Base-by-base conservation (phyloP, 2,797 vertebrate species). In the Sphenodon punctatus region DNA sequence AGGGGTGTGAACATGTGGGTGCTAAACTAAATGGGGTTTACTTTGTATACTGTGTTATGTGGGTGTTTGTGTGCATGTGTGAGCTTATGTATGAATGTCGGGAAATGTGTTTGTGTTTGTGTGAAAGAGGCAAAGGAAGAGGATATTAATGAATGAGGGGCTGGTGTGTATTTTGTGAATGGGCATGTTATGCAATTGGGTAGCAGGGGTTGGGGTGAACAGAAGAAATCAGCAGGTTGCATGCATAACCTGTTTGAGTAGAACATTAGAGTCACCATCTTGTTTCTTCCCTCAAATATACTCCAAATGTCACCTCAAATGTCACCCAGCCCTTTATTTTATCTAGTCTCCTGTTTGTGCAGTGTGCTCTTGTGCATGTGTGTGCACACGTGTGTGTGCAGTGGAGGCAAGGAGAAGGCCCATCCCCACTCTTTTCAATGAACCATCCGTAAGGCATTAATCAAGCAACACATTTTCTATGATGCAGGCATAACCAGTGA, bases 391-490 rank as follows among this genome's bases (percentile, higher is more conserved):
- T 83, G 80, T 60, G 78, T 51, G 46, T 72, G 56, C 74, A 67
- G 46, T 46, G 19, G 39, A 82, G 67, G 76, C 51, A 63, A 72
- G 85, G 53, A 67, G 56, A 67, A 78, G 72, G 84, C 75, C 38
- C 30, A 30, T 61, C 56, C 38, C 59, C 2, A 13, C 10, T 61
- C 72, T 78, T 58, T 87, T 91, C 68, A 88, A 81, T 90, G 85
- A 89, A 88, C 88, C 80, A 80, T 91, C 75, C 86, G 86, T 61
- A 87, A 85, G 76, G 65, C 82, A 87, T 84, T 92, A 82, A 91
- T 93, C 90, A 92, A 89, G 84, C 83, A 82, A 80, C 61, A 73
- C 76, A 39, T 84, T 90, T 88, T 89, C 84, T 85, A 84, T 86
- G 90, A 92, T 86, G 87, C 46, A 71, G 80, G 80, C 81, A 86